Conservation (phyloP, 2,888 invertebrate species). For the Lysandra coridon region DNA sequence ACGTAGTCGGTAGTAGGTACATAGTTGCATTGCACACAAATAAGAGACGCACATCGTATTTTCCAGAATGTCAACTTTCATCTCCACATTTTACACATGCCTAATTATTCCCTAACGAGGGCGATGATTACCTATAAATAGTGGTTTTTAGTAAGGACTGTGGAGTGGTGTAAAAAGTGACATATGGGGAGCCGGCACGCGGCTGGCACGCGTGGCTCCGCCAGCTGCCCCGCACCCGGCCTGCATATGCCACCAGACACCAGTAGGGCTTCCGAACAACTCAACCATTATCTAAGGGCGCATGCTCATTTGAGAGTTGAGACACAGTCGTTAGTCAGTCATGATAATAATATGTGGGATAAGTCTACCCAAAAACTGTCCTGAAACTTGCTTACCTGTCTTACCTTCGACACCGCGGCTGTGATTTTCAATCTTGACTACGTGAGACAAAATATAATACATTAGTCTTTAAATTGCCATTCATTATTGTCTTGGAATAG, state of each 20-base stretch:
- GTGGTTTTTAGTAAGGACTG: not conserved
- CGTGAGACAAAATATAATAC: too few relatives aligned
- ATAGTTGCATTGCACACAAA: not conserved
- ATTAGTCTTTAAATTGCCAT: too few relatives aligned
- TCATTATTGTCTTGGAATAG: too few relatives aligned
- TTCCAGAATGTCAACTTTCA: not conserved
- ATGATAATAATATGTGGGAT: too few relatives aligned
- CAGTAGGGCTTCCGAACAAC: slow-evolving; percentile 9
- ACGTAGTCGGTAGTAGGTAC: not conserved
- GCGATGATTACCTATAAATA: slow-evolving; percentile 22
- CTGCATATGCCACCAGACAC: slow-evolving; percentile 49
- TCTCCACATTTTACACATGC: not conserved
- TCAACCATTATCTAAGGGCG: slow-evolving; percentile 5
- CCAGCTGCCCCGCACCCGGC: slow-evolving; percentile 49
- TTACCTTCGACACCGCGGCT: too few relatives aligned
- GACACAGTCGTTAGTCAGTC: not conserved
- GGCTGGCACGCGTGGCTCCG: slow-evolving; percentile 59
- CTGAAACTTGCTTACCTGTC: too few relatives aligned
- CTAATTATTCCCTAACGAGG: not conserved
- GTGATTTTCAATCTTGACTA: too few relatives aligned
- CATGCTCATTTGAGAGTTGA: not conserved
- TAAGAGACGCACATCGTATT: not conserved
- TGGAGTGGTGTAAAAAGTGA: slow-evolving; percentile 34
- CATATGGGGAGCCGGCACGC: slow-evolving; percentile 54
- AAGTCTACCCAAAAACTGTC: too few relatives aligned